These are phyloP conservation scores for Micrastur ruficollis DNA, from an alignment of 2,797 vertebrate species.

Conservation along the genomic window DNA sequence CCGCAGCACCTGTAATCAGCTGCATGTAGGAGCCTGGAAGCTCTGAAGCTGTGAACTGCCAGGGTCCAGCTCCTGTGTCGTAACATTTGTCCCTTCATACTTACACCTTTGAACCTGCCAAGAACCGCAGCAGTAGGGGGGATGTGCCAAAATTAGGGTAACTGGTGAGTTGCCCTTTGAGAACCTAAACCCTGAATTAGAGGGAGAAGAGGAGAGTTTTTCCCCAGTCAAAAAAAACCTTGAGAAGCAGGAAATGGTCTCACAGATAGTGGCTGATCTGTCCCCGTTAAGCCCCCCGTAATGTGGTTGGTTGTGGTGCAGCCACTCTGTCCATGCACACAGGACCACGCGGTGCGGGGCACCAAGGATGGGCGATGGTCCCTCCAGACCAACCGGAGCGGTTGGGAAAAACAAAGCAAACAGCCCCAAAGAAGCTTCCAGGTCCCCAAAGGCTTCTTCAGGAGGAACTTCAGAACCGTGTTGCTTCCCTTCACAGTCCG, in stretches of 20 bases:
- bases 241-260: background rate
- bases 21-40: accelerated
- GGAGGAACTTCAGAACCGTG: background rate
- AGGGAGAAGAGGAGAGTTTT: no score
- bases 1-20: accelerated
- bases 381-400: background rate
- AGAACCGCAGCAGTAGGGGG: background rate
- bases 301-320: accelerated
- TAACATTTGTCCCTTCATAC: accelerated
- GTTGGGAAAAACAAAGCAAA: background rate
- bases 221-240: background rate
- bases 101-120: background rate
- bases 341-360: accelerated
- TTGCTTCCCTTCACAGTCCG: background rate
- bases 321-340: accelerated
- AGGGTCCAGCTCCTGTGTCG: background rate
- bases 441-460: background rate
- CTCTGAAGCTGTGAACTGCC: background rate
- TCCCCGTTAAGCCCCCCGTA: background rate
- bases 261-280: background rate
- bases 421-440: background rate
- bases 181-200: background rate
- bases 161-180: background rate
- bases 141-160: background rate
- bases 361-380: accelerated